Evolutionary conservation across 1,140 invertebrate genomes (phyloP).

Genomic region (Drosophila lowei): DNA sequence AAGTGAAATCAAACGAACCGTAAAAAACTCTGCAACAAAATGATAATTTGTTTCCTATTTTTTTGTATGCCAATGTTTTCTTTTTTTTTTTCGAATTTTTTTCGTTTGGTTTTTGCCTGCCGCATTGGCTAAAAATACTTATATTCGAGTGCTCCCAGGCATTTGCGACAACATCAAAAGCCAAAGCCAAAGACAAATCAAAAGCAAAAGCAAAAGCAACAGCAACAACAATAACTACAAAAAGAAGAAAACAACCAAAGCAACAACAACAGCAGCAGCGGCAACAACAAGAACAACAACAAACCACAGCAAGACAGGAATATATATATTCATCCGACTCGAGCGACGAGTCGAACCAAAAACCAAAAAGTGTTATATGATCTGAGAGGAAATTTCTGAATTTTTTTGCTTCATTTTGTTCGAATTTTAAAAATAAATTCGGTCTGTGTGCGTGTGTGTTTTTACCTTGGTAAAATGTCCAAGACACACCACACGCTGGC

Average conservation of each 20-base stretch:
- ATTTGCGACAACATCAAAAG: constrained; percentile 32
- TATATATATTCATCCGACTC: constrained; percentile 25
- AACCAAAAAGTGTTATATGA: constrained; percentile 70
- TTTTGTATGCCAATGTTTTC: constrained; percentile 36
- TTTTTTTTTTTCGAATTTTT: constrained; percentile 47
- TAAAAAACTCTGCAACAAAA: constrained; percentile 5
- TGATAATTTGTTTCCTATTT: constrained; percentile 36
- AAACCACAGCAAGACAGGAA: constrained; percentile 49
- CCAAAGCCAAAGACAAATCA: constrained; percentile 22
- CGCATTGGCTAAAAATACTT: constrained; percentile 63
- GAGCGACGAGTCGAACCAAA: constrained; percentile 26
- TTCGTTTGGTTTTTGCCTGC: constrained; percentile 29
- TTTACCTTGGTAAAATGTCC: constrained; percentile 72
- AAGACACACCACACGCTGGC: constrained; percentile 34
- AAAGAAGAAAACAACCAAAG: constrained; percentile 22
- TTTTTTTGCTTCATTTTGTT: constrained; percentile 28
- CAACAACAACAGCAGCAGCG: constrained; percentile 15
- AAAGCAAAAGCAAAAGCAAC: constrained; percentile 29
- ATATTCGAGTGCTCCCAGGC: constrained; percentile 46
- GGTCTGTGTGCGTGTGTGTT: constrained; percentile 16
- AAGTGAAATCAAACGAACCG: constrained; percentile 17
- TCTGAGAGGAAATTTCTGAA: constrained; percentile 51
- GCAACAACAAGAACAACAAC: constrained; percentile 26
- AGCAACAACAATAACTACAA: constrained; percentile 30
- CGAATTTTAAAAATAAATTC: constrained; percentile 72